Conservation (phyloP, 2,113 vertebrate genomes). For the Lepus americanus region DNA sequence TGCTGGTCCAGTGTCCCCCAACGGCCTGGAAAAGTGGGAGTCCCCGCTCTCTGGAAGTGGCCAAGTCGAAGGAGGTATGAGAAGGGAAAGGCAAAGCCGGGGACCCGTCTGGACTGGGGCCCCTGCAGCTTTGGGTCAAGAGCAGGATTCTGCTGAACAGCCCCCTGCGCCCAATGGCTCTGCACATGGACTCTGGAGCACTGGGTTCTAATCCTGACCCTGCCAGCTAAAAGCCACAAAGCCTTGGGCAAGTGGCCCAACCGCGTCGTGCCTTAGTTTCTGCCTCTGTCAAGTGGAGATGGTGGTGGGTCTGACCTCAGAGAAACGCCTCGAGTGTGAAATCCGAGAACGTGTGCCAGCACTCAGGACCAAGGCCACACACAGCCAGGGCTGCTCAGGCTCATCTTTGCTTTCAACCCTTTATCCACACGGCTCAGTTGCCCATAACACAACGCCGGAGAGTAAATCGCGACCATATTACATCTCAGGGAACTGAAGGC, state of each 20-base stretch:
- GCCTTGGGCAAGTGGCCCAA: not conserved
- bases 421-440: not conserved
- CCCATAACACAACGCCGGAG: not conserved
- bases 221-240: not conserved
- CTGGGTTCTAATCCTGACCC: not conserved
- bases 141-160: too few species aligned
- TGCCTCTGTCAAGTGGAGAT: not conserved
- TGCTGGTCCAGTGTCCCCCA: rapidly evolving
- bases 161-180: rapidly evolving
- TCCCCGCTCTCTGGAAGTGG: not conserved
- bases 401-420: not conserved
- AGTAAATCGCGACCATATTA: not conserved
- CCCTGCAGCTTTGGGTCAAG: not conserved
- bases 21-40: not conserved
- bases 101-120: not conserved
- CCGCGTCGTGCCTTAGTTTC: not conserved
- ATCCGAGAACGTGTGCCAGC: not conserved
- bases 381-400: not conserved
- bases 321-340: not conserved
- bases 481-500: not conserved
- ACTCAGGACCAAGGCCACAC: too few species aligned
- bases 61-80: not conserved
- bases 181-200: not conserved
- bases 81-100: not conserved
- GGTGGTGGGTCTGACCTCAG: too few species aligned